Base-by-base conservation (phyloP, 1,140 invertebrate species). In the Stratiolaelaps scimitus region DNA sequence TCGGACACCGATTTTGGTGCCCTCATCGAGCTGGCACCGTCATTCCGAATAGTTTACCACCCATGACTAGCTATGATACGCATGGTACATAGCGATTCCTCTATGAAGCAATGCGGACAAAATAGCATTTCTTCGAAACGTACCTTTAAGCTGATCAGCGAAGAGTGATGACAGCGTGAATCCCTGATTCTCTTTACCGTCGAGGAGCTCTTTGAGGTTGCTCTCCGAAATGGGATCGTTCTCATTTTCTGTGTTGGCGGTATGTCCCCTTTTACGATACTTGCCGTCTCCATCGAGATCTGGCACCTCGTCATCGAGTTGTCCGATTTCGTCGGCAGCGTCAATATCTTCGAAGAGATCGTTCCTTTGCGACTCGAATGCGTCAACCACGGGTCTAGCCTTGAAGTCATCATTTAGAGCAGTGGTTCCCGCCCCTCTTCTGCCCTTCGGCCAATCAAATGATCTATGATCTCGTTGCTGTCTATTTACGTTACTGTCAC, bases 91-190 rank as follows among this genome's bases (percentile, higher is more conserved):
- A n/a, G n/a, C n/a, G n/a, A n/a, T n/a, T n/a, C n/a, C n/a, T 40
- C 10, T 6, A 40, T 40, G 4, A 40, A 40, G 10, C 10, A 40
- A 10, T 10, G 10, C 34, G 5, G 10, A 40, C 10, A 10, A 40
- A 40, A 4, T 40, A 40, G 34, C 34, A 10, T 10, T 40, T n/a
- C n/a, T n/a, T n/a, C n/a, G 26, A 60, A n/a, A 60, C 10, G 26
- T 60, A 60, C 53, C 53, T 60, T 15, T 23, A 15, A 60, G 53
- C 20, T 60, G 53, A 60, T 60, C 53, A 26, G 53, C 17, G 23
- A 60, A 60, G 13, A 60, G 53, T 17, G 53, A 60, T 17, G 53
- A 60, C 1, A 60, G 53, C 15, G 53, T 60, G 53, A 60, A 60
- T 26, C 53, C 53, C 20, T 60, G 26, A 15, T 15, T 60, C 15